A percentile compares a stretch with the other conserved stretches of the same genome.
phyloP scores from a whole-genome alignment of 2,888 invertebrate species.

The Plagiodera versicolora region DNA sequence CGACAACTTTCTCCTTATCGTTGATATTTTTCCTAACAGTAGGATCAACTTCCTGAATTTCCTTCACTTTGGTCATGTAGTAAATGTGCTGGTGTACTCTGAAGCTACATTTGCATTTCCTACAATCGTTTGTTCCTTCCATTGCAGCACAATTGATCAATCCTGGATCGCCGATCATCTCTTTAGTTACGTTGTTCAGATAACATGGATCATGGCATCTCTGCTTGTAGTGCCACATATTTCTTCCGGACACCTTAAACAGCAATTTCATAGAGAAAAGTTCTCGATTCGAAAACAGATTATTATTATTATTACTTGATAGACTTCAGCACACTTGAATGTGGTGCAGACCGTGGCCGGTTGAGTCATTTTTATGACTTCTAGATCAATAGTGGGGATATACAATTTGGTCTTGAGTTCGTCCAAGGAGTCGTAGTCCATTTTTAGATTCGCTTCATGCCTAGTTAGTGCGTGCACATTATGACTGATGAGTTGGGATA shows the following conservation, averaged over 20 bases:
- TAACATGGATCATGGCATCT: conserved; percentile 50
- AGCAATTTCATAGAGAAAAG: not conserved
- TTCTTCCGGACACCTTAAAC: conserved; percentile 39
- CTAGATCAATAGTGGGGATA: conserved; percentile 43
- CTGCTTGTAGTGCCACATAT: conserved; percentile 45
- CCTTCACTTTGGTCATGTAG: conserved; percentile 43
- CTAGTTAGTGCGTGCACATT: conserved; percentile 43
- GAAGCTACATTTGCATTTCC: conserved; percentile 43
- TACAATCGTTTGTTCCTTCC: conserved; percentile 37
- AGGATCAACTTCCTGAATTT: conserved; percentile 39
- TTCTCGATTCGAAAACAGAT: too few relatives aligned
- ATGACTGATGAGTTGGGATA: conserved; percentile 46
- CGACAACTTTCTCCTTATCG: conserved; percentile 35
- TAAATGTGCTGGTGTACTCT: conserved; percentile 50
- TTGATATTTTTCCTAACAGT: conserved; percentile 39
- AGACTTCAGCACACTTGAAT: conserved; percentile 39
- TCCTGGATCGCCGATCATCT: conserved; percentile 46
- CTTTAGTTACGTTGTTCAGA: conserved; percentile 43
- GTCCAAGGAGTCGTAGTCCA: conserved; percentile 36
- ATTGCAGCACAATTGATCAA: conserved; percentile 46
- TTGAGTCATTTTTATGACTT: conserved; percentile 39
- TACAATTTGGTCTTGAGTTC: conserved; percentile 44
- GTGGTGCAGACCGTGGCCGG: conserved; percentile 48
- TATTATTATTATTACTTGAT: conserved; percentile 27
- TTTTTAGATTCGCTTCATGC: conserved; percentile 35